Evolutionary conservation across 1,140 invertebrate species (phyloP).

Genomic region (Drosophila kurseongensis): DNA sequence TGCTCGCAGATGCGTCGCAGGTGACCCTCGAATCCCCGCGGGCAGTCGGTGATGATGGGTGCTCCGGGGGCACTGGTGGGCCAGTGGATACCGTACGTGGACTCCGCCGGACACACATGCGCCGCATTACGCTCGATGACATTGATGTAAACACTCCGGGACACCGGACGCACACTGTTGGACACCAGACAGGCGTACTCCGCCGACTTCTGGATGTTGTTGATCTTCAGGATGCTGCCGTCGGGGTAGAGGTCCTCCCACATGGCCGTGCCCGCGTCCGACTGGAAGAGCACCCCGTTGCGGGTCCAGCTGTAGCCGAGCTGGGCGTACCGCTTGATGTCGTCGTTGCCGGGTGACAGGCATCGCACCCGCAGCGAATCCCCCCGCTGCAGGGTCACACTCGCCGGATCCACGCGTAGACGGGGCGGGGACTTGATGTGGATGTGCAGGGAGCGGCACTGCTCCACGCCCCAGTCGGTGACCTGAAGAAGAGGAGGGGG

Average conservation of each 20-base stretch:
- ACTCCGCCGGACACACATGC: conserved; percentile 86
- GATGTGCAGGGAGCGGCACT: conserved; percentile 89
- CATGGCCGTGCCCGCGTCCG: conserved; percentile 89
- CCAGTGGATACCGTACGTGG: conserved; percentile 86
- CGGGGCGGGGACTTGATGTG: conserved; percentile 88
- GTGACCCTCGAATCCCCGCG: conserved; percentile 85
- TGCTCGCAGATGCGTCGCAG: conserved; percentile 86
- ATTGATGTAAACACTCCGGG: conserved; percentile 87
- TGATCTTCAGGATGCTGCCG: conserved; percentile 91
- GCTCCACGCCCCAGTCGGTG: conserved; percentile 89
- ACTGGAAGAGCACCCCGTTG: conserved; percentile 89
- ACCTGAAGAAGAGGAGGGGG: conserved; percentile 81
- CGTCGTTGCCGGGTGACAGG: conserved; percentile 86
- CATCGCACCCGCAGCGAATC: conserved; percentile 89
- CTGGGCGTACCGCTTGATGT: conserved; percentile 86
- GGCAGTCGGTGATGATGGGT: conserved; percentile 87
- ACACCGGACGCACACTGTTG: conserved; percentile 86
- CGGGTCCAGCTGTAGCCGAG: conserved; percentile 93
- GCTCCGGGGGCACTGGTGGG: conserved; percentile 87
- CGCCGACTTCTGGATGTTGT: conserved; percentile 89
- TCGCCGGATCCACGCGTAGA: conserved; percentile 90
- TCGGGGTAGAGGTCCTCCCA: conserved; percentile 92
- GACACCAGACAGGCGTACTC: conserved; percentile 87
- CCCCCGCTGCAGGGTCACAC: conserved; percentile 87
- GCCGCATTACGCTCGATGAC: conserved; percentile 87